Evolutionary conservation across 2,797 vertebrate genomes (phyloP).

Genomic region (Pristis pectinata): DNA sequence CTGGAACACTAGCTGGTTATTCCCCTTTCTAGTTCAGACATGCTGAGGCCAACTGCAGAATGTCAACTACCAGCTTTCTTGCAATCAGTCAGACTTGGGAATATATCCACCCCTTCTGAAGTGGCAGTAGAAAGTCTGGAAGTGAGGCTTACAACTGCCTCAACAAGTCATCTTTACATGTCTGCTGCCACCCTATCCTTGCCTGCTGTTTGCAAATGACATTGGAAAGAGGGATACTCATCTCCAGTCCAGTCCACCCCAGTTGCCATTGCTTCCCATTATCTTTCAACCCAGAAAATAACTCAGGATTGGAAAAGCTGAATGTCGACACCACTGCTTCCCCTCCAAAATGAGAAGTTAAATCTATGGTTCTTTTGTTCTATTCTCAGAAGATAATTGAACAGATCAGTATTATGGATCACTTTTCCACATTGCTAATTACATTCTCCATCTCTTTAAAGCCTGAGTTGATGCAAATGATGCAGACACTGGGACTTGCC

Average conservation of each 20-base stretch:
- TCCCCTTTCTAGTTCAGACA: too few species aligned
- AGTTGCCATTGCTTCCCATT: neutral
- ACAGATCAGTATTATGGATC: neutral
- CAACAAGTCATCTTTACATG: neutral
- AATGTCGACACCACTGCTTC: neutral
- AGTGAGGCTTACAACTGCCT: neutral
- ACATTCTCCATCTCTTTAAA: too few species aligned
- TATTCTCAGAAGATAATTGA: neutral
- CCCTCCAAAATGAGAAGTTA: neutral
- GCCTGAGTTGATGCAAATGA: neutral
- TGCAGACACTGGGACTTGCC: neutral
- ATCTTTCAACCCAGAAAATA: neutral
- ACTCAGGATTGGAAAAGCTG: neutral
- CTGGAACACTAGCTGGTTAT: neutral
- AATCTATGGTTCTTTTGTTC: neutral
- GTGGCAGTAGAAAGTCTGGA: neutral
- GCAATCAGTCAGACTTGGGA: neutral
- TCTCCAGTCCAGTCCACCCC: neutral
- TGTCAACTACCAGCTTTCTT: neutral
- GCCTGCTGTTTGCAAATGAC: neutral
- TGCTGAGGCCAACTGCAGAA: neutral
- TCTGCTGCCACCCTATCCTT: neutral
- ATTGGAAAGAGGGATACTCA: neutral
- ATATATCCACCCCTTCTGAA: neutral
- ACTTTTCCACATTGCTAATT: neutral